Evolutionary conservation across 2,113 vertebrate genomes (phyloP).

Genomic region (Saguinus imperator): DNA sequence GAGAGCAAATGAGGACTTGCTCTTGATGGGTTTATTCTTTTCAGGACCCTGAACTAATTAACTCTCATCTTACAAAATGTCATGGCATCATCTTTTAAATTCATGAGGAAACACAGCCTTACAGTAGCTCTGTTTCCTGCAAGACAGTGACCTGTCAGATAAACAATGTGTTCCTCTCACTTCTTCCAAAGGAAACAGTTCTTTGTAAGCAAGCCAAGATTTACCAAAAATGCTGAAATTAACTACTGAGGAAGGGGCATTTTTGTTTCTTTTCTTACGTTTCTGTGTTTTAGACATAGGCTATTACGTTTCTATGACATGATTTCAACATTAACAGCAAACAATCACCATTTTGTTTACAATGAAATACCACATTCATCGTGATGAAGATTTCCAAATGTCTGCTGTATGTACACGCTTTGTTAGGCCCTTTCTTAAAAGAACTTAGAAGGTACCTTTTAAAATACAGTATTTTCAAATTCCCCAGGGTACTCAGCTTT

Average conservation of each 20-base stretch:
- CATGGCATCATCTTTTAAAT: background rate
- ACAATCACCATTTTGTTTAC: background rate
- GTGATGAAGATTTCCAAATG: background rate
- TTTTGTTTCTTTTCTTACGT: constrained; percentile 47
- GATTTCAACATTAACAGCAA: background rate
- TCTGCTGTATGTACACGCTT: background rate
- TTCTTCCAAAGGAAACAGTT: background rate
- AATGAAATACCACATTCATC: background rate
- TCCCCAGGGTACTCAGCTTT: background rate
- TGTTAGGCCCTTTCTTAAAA: background rate
- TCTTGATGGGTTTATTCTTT: background rate
- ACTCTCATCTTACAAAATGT: constrained; percentile 11
- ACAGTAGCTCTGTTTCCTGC: constrained; percentile 10
- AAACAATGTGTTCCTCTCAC: background rate
- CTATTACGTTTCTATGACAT: background rate
- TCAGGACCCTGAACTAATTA: background rate
- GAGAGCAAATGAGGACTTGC: background rate
- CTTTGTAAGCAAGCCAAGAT: constrained; percentile 25
- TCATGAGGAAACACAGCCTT: constrained; percentile 30
- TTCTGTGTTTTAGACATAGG: background rate
- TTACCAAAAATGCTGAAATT: constrained; percentile 40
- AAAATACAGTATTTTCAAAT: background rate
- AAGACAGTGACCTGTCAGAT: constrained; percentile 28
- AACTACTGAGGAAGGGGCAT: background rate
- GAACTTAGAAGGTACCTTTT: background rate